Base-by-base conservation (phyloP, 1,140 invertebrate species). In the Drosophila nannoptera region DNA sequence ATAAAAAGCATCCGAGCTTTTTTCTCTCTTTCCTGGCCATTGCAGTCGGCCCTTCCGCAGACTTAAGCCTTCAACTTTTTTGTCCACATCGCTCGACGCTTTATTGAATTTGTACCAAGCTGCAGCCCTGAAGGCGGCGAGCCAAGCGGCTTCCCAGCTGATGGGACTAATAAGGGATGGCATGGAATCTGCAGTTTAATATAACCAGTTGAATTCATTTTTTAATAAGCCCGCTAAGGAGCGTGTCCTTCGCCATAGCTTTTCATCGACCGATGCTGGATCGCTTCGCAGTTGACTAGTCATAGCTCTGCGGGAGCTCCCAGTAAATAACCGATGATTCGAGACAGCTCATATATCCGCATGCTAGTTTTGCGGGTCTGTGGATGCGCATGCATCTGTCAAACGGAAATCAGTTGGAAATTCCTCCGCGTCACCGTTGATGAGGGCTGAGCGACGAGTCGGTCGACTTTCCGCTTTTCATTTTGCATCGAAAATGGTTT, bases 401-500 rank as follows among this genome's bases (percentile, higher is more conserved):
- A 40, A 63, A 48, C 45, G 52, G 61, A 80, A 80, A 81, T 76
- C 77, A 69, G 61, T 65, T 56, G 64, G 50, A 35, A 69, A 36
- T 9, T 46, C 8, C 48, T 40, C 8, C 52, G 22, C 45, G 38
- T 45, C 35, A 46, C 22, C 52, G 8, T n/a, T 36, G 32, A 45
- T 22, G 31, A 56, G 54, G 56, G 38, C 31, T 35, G 29, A 55
- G 53, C 49, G 54, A 45, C 29, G 42, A 7, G 12, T 32, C 45
- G 38, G 48, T 45, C 11, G 31, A 35, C 36, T 33, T 43, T 35
- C 6, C 52, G 31, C 69, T 64, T 69, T 73, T 63, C 46, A 68
- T 69, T 72, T 48, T 55, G n/a, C 69, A 68, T 70, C 69, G 52
- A 62, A 76, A 80, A 76, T 84, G 73, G 59, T 70, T 53, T 58